phyloP scores from a whole-genome alignment of 1,140 invertebrate species.

The Caenorhabditis latens region DNA sequence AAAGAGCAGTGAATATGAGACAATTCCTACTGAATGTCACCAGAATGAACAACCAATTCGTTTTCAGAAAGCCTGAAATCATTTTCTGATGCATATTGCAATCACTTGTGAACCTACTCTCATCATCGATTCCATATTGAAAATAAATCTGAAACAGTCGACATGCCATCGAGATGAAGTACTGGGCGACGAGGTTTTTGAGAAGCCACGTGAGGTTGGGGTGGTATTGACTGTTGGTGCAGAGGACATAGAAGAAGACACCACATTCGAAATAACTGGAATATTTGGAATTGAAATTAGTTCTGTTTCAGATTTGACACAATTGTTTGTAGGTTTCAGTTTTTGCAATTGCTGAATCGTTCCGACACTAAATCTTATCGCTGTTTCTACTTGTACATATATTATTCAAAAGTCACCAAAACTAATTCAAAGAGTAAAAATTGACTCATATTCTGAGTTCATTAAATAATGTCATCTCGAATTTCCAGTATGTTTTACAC shows the following conservation, averaged over 20 bases:
- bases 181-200: conserved; percentile 50
- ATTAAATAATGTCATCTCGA: no score
- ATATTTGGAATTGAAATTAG: no score
- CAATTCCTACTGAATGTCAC: conserved; percentile 47
- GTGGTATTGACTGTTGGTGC: conserved; percentile 56
- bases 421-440: no score
- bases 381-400: no score
- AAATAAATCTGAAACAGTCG: conserved; percentile 54
- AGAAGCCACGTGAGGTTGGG: conserved; percentile 52
- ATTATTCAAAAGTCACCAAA: no score
- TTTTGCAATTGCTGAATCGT: no score
- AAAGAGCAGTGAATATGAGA: conserved; percentile 52
- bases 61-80: not conserved
- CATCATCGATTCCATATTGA: conserved; percentile 35
- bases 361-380: not conserved
- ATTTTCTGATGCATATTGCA: not conserved
- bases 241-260: conserved; percentile 42
- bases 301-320: not conserved
- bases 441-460: no score
- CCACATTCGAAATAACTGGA: conserved; percentile 59
- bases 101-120: not conserved
- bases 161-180: conserved; percentile 54
- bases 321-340: not conserved
- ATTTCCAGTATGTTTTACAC: no score
- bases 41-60: conserved; percentile 15